These are phyloP conservation scores for Apocrypta bakeri DNA, from an alignment of 1,140 invertebrate genomes.

Conservation along the genomic window DNA sequence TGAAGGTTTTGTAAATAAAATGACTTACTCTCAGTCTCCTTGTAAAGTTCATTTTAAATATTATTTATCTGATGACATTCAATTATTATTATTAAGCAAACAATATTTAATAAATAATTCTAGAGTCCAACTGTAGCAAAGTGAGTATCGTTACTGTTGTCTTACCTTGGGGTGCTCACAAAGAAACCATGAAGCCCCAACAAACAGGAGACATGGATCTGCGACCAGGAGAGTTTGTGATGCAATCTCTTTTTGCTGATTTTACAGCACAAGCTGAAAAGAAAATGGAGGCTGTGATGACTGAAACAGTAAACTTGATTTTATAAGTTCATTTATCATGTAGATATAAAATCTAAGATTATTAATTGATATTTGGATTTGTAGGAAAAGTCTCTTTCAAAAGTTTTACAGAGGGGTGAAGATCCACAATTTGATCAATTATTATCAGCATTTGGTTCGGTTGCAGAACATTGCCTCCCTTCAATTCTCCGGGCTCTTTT, in stretches of 20 bases:
- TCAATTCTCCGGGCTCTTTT: slow-evolving; percentile 95
- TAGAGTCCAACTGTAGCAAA: slow-evolving; percentile 71
- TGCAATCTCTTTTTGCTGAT: slow-evolving; percentile 94
- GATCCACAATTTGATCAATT: slow-evolving; percentile 96
- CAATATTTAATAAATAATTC: slow-evolving; percentile 31
- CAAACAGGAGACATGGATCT: slow-evolving; percentile 79
- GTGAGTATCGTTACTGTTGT: slow-evolving; percentile 74
- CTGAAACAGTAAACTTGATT: slow-evolving; percentile 82
- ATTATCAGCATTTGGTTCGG: slow-evolving; percentile 92
- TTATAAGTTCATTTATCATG: not conserved
- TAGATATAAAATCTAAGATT: not conserved
- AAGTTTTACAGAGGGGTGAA: slow-evolving; percentile 95
- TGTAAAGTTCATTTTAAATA: not conserved
- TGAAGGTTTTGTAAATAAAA: not conserved
- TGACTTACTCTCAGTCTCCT: too few relatives aligned
- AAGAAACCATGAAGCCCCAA: slow-evolving; percentile 80
- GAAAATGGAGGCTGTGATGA: slow-evolving; percentile 96
- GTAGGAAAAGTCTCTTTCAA: slow-evolving; percentile 91
- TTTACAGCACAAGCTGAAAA: slow-evolving; percentile 94
- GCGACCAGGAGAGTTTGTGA: slow-evolving; percentile 94
- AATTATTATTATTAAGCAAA: not conserved
- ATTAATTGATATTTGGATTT: slow-evolving; percentile 31
- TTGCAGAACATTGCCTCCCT: slow-evolving; percentile 97
- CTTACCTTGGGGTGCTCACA: slow-evolving; percentile 87
- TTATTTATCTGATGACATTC: too few relatives aligned